Evolutionary conservation across 2,888 invertebrate genomes (phyloP).

Genomic region (Eulithis testata): DNA sequence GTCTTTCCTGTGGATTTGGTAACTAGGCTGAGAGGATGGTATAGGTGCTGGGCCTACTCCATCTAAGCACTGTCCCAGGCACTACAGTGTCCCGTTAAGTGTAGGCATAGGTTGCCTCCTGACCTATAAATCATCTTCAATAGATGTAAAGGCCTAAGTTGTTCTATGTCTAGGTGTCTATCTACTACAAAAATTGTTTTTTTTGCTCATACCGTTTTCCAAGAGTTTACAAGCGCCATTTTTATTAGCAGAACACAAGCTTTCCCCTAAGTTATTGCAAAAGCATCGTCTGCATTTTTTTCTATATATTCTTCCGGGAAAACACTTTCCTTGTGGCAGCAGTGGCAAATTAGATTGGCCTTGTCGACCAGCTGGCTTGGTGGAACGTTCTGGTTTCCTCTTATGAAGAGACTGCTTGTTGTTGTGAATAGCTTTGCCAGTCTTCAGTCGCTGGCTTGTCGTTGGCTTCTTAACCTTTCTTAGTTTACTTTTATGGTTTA

Average conservation of each 20-base stretch:
- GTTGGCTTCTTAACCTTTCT: not conserved
- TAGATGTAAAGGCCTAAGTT: too few relatives aligned
- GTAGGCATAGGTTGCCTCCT: too few relatives aligned
- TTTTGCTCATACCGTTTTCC: slow-evolving; percentile 4
- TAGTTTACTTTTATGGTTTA: not conserved
- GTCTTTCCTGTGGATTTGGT: too few relatives aligned
- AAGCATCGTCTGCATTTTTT: slow-evolving; percentile 58
- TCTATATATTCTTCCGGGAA: slow-evolving; percentile 60
- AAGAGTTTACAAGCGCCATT: slow-evolving; percentile 37
- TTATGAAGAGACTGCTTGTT: not conserved
- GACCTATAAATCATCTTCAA: too few relatives aligned
- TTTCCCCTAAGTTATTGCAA: slow-evolving; percentile 48
- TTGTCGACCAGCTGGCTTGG: not conserved
- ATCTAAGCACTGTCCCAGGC: too few relatives aligned
- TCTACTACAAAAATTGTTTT: too few relatives aligned
- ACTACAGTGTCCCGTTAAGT: too few relatives aligned
- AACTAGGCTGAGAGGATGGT: too few relatives aligned
- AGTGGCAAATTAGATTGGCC: slow-evolving; percentile 27
- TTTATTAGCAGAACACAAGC: slow-evolving; percentile 42
- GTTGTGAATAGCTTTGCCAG: not conserved
- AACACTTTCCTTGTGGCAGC: slow-evolving; percentile 47
- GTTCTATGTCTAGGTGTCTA: too few relatives aligned
- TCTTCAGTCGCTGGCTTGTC: not conserved
- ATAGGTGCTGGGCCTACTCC: too few relatives aligned
- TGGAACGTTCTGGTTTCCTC: not conserved